These are phyloP conservation scores for Drosophila gaucha DNA, from an alignment of 2,888 invertebrate species.

Conservation along the genomic window DNA sequence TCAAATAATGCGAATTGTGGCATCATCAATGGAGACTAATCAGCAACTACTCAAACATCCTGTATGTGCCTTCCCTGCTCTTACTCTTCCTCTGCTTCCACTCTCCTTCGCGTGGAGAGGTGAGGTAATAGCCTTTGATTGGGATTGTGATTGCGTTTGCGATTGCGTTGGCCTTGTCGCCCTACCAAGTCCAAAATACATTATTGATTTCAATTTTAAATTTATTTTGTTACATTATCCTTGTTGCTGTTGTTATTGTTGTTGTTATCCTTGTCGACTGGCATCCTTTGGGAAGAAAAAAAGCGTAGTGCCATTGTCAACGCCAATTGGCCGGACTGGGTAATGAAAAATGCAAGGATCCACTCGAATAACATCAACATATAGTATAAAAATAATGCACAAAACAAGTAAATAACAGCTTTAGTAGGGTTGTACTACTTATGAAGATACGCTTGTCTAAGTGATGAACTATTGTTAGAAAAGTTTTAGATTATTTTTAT, in stretches of 20 bases:
- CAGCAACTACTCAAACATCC: constrained; percentile 18
- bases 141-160: constrained; percentile 16
- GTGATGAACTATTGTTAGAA: too few relatives aligned
- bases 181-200: constrained; percentile 46
- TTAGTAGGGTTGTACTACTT: too few relatives aligned
- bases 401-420: neutral
- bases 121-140: constrained; percentile 21
- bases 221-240: constrained; percentile 28
- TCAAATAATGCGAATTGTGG: constrained; percentile 45
- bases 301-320: constrained; percentile 41
- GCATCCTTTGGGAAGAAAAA: constrained; percentile 34
- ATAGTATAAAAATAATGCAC: constrained; percentile 64
- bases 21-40: constrained; percentile 38
- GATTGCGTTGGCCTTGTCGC: constrained; percentile 18
- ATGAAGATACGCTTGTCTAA: too few relatives aligned
- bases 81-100: accelerated
- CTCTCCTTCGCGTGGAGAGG: neutral
- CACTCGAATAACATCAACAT: constrained; percentile 62
- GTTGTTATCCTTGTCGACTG: constrained; percentile 10
- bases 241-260: neutral
- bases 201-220: constrained; percentile 76
- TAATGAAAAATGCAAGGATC: constrained; percentile 67
- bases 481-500: too few relatives aligned
- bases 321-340: constrained; percentile 52
- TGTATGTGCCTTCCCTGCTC: neutral